These are phyloP conservation scores for Spatula versicolor DNA, from an alignment of 2,797 vertebrate species.

Conservation along the genomic window DNA sequence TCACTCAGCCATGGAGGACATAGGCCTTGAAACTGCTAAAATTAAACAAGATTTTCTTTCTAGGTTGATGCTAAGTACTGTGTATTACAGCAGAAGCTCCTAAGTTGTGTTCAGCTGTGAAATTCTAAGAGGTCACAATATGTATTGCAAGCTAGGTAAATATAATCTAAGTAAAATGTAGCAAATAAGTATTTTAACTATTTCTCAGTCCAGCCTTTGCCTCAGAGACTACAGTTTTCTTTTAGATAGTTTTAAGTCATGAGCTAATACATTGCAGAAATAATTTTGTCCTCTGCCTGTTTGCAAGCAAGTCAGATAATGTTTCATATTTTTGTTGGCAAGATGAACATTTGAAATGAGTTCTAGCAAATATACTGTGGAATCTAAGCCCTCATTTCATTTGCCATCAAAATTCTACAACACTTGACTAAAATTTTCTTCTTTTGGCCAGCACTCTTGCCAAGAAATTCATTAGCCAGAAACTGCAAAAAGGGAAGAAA, in stretches of 20 bases:
- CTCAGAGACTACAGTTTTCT: accelerated
- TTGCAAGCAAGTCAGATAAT: background rate
- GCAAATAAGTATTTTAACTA: background rate
- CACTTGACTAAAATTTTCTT: constrained; percentile 24
- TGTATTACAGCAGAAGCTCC: background rate
- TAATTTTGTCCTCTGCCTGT: background rate
- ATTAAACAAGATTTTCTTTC: background rate
- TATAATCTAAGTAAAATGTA: background rate
- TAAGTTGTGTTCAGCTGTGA: background rate
- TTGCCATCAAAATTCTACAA: background rate
- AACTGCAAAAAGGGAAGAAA: background rate
- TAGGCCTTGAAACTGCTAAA: accelerated
- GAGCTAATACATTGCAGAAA: background rate
- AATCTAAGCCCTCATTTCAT: background rate
- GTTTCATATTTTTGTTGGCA: constrained; percentile 24
- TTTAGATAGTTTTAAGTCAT: background rate
- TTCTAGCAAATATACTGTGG: constrained; percentile 4
- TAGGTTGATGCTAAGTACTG: accelerated
- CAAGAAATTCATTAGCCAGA: constrained; percentile 25
- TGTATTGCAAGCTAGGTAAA: background rate
- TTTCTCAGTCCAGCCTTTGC: background rate
- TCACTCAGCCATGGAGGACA: accelerated
- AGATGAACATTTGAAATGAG: background rate
- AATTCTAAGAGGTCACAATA: background rate
- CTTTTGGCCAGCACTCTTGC: background rate